phyloP scores from a whole-genome alignment of 2,888 invertebrate species.

The Furcula furcula region DNA sequence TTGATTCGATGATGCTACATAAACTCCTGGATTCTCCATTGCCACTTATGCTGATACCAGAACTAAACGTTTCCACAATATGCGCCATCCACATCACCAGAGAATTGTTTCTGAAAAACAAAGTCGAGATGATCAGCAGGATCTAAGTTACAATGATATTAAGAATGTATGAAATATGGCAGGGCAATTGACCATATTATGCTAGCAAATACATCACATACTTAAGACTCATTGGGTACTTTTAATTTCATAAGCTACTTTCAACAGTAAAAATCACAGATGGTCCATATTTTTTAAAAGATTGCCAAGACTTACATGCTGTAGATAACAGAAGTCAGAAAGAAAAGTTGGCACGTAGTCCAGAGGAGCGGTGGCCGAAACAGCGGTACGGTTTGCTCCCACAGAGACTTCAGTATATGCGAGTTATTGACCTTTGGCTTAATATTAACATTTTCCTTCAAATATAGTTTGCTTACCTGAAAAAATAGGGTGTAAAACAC shows the following conservation, averaged over 20 bases:
- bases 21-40: conserved; percentile 11
- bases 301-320: conserved; percentile 75
- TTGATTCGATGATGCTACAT: conserved; percentile 20
- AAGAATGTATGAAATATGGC: too few relatives aligned
- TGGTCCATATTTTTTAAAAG: too few relatives aligned
- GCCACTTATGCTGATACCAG: conserved; percentile 11
- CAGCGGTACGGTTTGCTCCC: conserved; percentile 69
- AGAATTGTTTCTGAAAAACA: conserved; percentile 41
- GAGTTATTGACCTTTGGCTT: conserved; percentile 24
- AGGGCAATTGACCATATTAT: too few relatives aligned
- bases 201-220: too few relatives aligned
- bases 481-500: not conserved
- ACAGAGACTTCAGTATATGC: conserved; percentile 53
- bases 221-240: too few relatives aligned
- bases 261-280: too few relatives aligned
- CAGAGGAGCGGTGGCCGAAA: conserved; percentile 68
- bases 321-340: conserved; percentile 79
- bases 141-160: too few relatives aligned
- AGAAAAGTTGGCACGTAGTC: conserved; percentile 71
- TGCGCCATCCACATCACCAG: conserved; percentile 42
- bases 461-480: conserved; percentile 32
- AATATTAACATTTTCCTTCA: conserved; percentile 24
- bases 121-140: too few relatives aligned
- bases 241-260: too few relatives aligned
- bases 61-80: conserved; percentile 33